These are phyloP conservation scores for Aurelia sp. DNA, from an alignment of 30 jellyfish, hydroid and myxozoan species.

Conservation along the genomic window DNA sequence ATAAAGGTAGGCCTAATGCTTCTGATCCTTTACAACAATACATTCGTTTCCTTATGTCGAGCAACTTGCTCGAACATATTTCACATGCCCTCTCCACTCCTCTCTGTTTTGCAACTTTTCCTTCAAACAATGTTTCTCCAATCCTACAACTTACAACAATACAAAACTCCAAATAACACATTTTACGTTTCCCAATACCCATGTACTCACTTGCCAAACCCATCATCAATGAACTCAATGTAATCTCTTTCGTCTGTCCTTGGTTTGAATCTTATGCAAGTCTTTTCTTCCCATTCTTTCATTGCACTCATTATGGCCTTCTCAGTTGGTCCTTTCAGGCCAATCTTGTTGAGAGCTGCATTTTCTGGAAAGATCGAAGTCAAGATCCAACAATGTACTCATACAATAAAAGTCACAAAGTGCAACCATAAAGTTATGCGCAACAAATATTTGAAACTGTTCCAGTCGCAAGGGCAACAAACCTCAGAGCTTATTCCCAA, in stretches of 20 bases:
- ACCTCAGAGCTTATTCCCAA: no score
- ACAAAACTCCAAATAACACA: no score
- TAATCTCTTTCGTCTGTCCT: constrained; percentile 88
- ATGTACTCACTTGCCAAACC: constrained; percentile 80
- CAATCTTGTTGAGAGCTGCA: constrained; percentile 69
- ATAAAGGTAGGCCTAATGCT: no score
- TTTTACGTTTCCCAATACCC: not conserved
- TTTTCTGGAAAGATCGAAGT: constrained; percentile 51
- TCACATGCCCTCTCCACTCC: no score
- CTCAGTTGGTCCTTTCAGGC: constrained; percentile 90
- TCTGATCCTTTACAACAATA: no score
- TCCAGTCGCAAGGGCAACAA: no score
- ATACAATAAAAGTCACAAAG: not conserved
- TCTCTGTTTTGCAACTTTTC: no score
- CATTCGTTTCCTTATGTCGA: no score
- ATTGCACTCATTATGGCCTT: constrained; percentile 86
- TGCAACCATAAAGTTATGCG: not conserved
- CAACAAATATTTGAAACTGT: not conserved
- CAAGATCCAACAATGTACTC: not conserved
- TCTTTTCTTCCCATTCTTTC: constrained; percentile 89
- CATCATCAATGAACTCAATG: constrained; percentile 88
- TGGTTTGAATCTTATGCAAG: constrained; percentile 85
- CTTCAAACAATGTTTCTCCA: no score
- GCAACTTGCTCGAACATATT: no score
- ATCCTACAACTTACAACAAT: no score